A percentile compares a stretch with the other conserved stretches of the same genome.
phyloP scores from a whole-genome alignment of 30 jellyfish, hydroid and myxozoan species.

The Cassiopea xamachana region DNA sequence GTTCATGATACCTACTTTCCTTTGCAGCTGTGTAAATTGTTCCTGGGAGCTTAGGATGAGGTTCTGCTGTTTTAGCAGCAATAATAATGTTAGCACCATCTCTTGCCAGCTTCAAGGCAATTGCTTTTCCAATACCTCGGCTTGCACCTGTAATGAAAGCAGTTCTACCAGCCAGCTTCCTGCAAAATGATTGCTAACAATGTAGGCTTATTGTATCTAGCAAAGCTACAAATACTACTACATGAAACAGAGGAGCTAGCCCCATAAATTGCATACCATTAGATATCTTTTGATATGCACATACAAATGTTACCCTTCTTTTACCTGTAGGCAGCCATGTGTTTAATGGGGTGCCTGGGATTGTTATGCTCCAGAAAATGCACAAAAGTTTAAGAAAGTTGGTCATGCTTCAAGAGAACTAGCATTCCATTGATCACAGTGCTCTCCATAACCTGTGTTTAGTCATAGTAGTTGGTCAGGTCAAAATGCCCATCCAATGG shows the following conservation, averaged over 20 bases:
- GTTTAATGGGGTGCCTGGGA: no score
- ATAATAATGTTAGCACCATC: slow-evolving; percentile 97
- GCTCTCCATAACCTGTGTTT: no score
- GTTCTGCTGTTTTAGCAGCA: slow-evolving; percentile 98
- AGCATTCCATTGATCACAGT: no score
- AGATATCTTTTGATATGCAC: no score
- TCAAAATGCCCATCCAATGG: no score
- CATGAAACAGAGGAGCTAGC: not conserved
- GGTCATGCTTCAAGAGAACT: no score
- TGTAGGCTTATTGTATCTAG: not conserved
- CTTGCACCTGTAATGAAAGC: slow-evolving; percentile 98
- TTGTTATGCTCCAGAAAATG: no score
- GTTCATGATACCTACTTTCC: slow-evolving; percentile 68
- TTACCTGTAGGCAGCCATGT: no score
- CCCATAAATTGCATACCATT: no score
- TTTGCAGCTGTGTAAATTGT: slow-evolving; percentile 96
- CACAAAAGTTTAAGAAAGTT: no score
- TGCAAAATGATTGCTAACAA: slow-evolving; percentile 1
- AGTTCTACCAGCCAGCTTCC: slow-evolving; percentile 97
- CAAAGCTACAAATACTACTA: not conserved
- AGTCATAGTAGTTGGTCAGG: no score
- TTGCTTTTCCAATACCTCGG: slow-evolving; percentile 97
- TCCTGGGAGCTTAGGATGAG: slow-evolving; percentile 97
- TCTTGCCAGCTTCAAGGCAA: slow-evolving; percentile 96
- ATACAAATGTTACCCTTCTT: no score